phyloP scores from a whole-genome alignment of 2,888 invertebrate genomes.

The Cephus rjabovi region DNA sequence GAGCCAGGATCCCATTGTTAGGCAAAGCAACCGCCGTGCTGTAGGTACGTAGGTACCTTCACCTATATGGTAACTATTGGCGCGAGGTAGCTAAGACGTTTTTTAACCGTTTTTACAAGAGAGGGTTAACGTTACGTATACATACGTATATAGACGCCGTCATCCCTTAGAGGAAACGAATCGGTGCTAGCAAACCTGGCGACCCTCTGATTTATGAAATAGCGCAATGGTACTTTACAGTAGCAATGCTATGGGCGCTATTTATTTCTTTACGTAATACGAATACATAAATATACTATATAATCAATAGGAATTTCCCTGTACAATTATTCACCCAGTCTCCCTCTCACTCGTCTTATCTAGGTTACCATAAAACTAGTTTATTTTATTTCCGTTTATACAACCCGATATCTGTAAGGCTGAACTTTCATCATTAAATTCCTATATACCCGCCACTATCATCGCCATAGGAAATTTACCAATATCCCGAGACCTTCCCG shows the following conservation, averaged over 20 bases:
- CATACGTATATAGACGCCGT: not conserved
- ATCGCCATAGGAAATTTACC: not conserved
- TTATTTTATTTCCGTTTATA: not conserved
- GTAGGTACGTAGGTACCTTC: not conserved
- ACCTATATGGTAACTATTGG: conserved; percentile 2
- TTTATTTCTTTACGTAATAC: not conserved
- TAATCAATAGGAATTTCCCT: not conserved
- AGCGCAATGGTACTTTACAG: not conserved
- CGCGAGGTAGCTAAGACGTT: conserved; percentile 5
- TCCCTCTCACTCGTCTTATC: not conserved
- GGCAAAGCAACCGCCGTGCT: conserved; percentile 57
- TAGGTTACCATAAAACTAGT: not conserved
- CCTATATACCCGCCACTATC: not conserved
- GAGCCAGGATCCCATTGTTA: conserved; percentile 53
- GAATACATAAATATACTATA: not conserved
- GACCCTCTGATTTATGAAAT: not conserved
- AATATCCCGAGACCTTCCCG: not conserved
- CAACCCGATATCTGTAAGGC: not conserved
- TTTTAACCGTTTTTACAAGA: conserved; percentile 35
- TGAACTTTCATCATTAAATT: not conserved
- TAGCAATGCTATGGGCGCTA: not conserved
- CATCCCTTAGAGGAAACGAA: not conserved
- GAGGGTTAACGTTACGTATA: not conserved
- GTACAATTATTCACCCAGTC: not conserved
- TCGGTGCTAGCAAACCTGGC: not conserved